Evolutionary conservation across 92 coral and sea anemone species (phyloP), one percentile per base, ranked within the genome.

Genomic region (Heliopora coerulea): DNA sequence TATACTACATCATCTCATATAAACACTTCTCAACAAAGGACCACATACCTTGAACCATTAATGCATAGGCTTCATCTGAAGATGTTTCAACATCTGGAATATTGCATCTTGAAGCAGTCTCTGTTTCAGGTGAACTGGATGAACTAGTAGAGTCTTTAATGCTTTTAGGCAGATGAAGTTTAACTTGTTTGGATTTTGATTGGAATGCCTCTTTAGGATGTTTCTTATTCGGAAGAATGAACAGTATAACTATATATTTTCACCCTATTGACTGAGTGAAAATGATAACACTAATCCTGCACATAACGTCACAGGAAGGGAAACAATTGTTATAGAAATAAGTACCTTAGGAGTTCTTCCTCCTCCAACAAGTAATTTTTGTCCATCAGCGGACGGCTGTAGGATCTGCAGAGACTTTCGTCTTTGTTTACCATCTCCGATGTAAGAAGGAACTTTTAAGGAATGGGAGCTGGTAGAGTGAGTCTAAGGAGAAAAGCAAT

Each of bases 351-450:
- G 78, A 56, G 82, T 87, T 3, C 73, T 56, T 61, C 78, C 74
- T 62, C 96, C 84, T 26, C 97, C 97, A 27, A 87, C 90, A 42
- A 91, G 97, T 15, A 81, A 65, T 48, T 91, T 96, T 46, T 88
- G 86, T 3, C 97, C 96, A 65, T 72, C 80, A 18, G 96, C 97
- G 7, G 90, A 56, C 0, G 97, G 97, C 35, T 91, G 97, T 29
- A 91, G 86, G 70, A 91, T 86, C 87, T 91, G 96, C 17, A 91
- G 86, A 0, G 97, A 86, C 56, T 89, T 91, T 48, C 97, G 73
- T 66, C 80, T 85, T 18, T 62, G 78, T n/a, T n/a, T n/a, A n/a
- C n/a, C n/a, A n/a, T n/a, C n/a, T 11, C 73, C 56, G 11, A 69
- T 49, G n/a, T 33, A 8, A 28, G 30, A 34, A 0, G 77, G 17